A percentile compares a stretch with the other conserved stretches of the same genome.
Conservation (phyloP, 2,888 invertebrate genomes). For the Pegoplata infirma region DNA sequence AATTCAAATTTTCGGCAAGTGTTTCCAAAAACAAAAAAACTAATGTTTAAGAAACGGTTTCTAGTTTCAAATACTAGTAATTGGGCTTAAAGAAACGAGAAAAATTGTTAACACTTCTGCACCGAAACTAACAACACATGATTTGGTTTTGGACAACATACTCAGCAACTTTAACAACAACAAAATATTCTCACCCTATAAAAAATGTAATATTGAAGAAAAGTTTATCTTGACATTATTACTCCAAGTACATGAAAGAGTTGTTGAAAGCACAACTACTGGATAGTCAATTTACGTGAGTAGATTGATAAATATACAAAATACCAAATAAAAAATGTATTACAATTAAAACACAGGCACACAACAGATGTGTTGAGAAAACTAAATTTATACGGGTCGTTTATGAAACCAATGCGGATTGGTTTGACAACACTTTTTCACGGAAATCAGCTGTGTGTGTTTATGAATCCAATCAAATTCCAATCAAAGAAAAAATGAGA, state of each 20-base stretch:
- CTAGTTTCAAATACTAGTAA: constrained; percentile 27
- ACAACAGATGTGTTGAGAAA: too few species aligned
- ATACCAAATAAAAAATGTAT: too few species aligned
- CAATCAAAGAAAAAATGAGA: too few species aligned
- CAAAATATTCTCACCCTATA: constrained; percentile 34
- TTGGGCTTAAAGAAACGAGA: constrained; percentile 19
- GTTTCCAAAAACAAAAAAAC: constrained; percentile 15
- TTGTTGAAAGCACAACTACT: neutral
- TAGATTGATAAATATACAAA: too few species aligned
- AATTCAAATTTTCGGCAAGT: constrained; percentile 28
- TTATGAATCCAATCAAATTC: too few species aligned
- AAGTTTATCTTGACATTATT: constrained; percentile 34
- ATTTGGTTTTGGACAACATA: neutral
- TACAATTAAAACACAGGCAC: too few species aligned
- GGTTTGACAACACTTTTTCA: too few species aligned
- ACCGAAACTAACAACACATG: neutral
- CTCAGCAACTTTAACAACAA: constrained; percentile 2
- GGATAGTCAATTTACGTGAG: neutral
- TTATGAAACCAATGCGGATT: too few species aligned
- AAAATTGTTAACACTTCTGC: constrained; percentile 46
- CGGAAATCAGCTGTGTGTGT: too few species aligned
- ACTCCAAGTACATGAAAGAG: neutral
- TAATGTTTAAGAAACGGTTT: constrained; percentile 9
- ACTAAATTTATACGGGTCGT: too few species aligned
- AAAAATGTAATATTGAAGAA: neutral